phyloP scores from a whole-genome alignment of 2,797 vertebrate species.

The Sebastes ruberrimus region DNA sequence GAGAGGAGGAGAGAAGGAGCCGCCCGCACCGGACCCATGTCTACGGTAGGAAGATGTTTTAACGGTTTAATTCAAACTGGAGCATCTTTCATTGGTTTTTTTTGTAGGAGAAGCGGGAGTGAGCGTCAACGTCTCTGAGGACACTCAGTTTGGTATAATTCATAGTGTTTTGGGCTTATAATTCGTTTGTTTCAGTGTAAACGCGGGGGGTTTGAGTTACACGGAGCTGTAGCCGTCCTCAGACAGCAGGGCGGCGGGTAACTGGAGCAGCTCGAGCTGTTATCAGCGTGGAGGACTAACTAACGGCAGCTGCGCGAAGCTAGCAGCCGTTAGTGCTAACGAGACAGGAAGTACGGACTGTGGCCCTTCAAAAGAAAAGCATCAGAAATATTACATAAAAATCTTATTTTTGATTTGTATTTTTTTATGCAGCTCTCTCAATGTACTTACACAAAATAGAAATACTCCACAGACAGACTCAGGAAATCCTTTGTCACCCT shows the following conservation, averaged over 20 bases:
- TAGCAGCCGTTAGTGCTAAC: neutral
- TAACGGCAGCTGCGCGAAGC: conserved; percentile 12
- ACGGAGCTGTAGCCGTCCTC: conserved; percentile 20
- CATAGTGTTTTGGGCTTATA: accelerated
- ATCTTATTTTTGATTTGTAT: too few relatives aligned
- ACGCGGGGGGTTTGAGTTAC: neutral
- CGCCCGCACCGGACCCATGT: conserved; percentile 37
- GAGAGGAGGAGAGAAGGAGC: conserved; percentile 50
- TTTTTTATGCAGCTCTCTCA: too few relatives aligned
- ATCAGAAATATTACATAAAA: accelerated
- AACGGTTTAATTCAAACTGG: neutral
- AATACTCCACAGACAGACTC: neutral
- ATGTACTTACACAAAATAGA: neutral
- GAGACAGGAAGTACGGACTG: neutral
- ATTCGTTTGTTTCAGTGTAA: neutral
- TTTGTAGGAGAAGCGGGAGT: conserved; percentile 3
- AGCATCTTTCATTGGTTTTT: conserved; percentile 43
- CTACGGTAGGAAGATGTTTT: conserved; percentile 55
- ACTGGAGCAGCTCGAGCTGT: conserved; percentile 26
- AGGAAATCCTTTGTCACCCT: too few relatives aligned
- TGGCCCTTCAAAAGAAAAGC: conserved; percentile 27
- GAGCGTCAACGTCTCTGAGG: conserved; percentile 19
- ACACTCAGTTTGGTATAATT: neutral
- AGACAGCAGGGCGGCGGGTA: conserved; percentile 34
- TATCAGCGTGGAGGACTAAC: conserved; percentile 35